Percentiles rank a stretch among this genome's conserved stretches.
Conservation (phyloP, 2,113 vertebrate genomes). For the Cyanocitta stelleri region DNA sequence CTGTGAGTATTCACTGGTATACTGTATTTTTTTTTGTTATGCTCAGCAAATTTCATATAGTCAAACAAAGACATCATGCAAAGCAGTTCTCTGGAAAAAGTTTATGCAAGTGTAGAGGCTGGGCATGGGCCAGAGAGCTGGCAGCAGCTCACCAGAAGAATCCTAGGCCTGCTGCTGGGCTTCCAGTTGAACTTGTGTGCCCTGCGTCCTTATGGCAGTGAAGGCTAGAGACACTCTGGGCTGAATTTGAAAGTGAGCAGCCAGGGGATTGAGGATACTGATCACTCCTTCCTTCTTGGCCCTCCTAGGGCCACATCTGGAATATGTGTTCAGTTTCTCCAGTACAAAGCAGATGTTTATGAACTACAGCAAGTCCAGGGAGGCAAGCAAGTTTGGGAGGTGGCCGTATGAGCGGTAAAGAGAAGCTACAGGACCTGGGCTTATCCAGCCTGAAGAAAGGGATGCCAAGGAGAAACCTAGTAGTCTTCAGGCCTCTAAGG, state of each 20-base stretch:
- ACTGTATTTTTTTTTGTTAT: neutral
- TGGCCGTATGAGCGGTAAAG: neutral
- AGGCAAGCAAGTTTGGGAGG: neutral
- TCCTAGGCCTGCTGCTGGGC: neutral
- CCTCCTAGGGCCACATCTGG: neutral
- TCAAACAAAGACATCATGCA: neutral
- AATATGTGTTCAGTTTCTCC: neutral
- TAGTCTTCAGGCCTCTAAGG: neutral
- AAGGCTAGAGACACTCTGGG: neutral
- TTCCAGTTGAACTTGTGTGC: neutral
- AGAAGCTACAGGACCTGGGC: neutral
- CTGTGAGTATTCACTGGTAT: slow-evolving; percentile 81
- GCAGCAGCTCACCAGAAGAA: neutral
- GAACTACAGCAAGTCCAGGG: neutral
- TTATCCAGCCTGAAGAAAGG: neutral
- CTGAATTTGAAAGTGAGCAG: neutral
- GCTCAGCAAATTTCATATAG: neutral
- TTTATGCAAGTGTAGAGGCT: neutral
- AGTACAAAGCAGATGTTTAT: neutral
- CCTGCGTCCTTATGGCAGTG: neutral
- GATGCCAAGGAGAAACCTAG: neutral
- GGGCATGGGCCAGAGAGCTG: neutral
- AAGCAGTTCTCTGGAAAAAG: neutral
- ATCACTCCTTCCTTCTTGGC: neutral
- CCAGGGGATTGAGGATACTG: neutral